Base-by-base conservation (phyloP, 2,888 invertebrate species). In the Drosophila tripunctata region DNA sequence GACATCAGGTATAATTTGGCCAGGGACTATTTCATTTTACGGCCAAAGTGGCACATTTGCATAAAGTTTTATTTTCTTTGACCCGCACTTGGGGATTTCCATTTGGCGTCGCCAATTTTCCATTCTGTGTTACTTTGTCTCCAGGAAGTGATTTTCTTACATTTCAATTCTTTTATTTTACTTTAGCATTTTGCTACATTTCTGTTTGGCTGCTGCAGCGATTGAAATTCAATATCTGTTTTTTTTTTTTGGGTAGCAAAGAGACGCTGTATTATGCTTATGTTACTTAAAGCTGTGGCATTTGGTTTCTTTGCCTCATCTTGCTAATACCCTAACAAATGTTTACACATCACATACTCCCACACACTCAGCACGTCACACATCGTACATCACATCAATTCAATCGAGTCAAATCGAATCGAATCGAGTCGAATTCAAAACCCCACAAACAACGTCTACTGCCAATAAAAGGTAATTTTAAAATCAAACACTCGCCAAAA, bases 31-130 rank as follows among this genome's bases (percentile, higher is more conserved):
- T 85, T 85, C 87, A 87, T 84, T 87, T 85, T 84, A 87, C 81
- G 87, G 85, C 84, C 78, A 84, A 81, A 84, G 87, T 82, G 79
- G 78, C 87, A 67, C 84, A 84, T 84, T 84, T 84, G 87, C 84
- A 84, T 84, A 84, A 84, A 84, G 82, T 85, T 85, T 85, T 85
- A 85, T 87, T 82, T 87, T 82, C 86, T 79, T 82, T 84, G 87
- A 86, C 87, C 87, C 87, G 86, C 83, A 83, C 83, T 83, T 83
- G 78, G 83, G 83, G 78, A 83, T 73, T 83, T 78, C 83, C 60
- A 75, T 62, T n/a, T n/a, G 47, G 19, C 35, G 40, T 58, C 50
- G 55, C 67, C 77, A 75, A 77, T 85, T 82, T 79, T 78, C 64
- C 72, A 83, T 69, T 43, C 76, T 78, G 74, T 67, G 76, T 58